Percentiles rank a stretch among this genome's conserved stretches.
Evolutionary conservation across 2,113 vertebrate genomes (phyloP).

Genomic region (Salminus brasiliensis): DNA sequence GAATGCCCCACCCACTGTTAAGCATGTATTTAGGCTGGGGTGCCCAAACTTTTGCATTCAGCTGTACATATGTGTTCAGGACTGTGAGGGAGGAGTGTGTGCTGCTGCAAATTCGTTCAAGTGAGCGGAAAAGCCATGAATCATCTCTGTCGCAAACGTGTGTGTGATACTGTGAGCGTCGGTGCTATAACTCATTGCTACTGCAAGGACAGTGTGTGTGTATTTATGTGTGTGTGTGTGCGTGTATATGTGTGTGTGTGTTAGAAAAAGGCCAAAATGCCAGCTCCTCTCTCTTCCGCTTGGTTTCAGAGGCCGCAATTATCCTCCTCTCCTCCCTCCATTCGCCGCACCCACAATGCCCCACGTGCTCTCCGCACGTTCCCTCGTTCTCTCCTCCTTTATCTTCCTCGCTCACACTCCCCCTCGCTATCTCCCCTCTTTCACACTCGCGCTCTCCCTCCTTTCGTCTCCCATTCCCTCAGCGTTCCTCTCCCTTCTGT

Average conservation of each 20-base stretch:
- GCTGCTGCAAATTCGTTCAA: not conserved
- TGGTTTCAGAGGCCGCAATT: constrained; percentile 42
- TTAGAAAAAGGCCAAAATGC: constrained; percentile 4
- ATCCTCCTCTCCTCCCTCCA: constrained; percentile 41
- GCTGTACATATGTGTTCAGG: not conserved
- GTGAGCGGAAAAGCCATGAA: not conserved
- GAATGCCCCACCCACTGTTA: too few relatives aligned
- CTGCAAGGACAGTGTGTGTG: not conserved
- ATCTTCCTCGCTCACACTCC: not conserved
- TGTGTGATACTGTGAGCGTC: not conserved
- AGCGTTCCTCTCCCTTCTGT: not conserved
- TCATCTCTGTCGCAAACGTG: not conserved
- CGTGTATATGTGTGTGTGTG: not conserved
- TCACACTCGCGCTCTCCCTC: not conserved
- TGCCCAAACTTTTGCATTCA: too few relatives aligned
- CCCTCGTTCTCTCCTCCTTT: constrained; percentile 11
- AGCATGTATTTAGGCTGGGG: too few relatives aligned
- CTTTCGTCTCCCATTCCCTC: not conserved
- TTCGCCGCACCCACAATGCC: constrained; percentile 41
- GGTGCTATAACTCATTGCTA: too few relatives aligned
- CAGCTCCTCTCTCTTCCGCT: constrained; percentile 34
- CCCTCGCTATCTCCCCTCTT: not conserved
- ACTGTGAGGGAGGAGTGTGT: too few relatives aligned
- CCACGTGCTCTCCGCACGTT: constrained; percentile 1
- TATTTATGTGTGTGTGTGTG: not conserved